Base-by-base conservation (phyloP, 2,113 vertebrate species). In the Laterallus jamaicensis region DNA sequence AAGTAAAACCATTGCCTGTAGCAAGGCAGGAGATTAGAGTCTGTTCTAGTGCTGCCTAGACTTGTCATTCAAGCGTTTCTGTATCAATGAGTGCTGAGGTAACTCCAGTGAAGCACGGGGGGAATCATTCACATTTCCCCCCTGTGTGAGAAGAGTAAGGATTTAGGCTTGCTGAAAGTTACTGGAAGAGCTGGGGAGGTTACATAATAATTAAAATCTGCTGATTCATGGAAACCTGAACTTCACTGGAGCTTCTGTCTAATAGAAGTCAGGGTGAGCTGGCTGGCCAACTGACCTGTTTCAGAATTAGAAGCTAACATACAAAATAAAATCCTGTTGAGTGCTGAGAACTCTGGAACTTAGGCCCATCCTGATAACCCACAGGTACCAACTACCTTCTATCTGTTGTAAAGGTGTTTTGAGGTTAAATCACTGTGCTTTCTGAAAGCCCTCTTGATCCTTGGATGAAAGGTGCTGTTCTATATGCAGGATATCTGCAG, bases 401-500 rank as follows among this genome's bases (percentile, higher is more conserved):
- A 49, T 49, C 32, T 74, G 12, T 44, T 86, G 82, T 1, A 6
- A 90, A 90, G 59, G 39, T 92, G 69, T 77, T 87, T 64, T 80
- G 78, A 94, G 71, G 88, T 90, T 92, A 93, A 93, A 77, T 92
- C 55, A 80, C 16, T 31, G 79, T 70, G 55, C 84, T 44, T 44
- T 44, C 44, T 74, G 79, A 78, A 80, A 94, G 63, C 44, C 44
- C 24, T 47, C 18, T 80, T 29, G 71, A 79, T 87, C 44, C 59
- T 86, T 10, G 9, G 58, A 75, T 87, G 62, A 85, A 82, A 94
- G 70, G 32, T 88, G 82, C 5, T 66, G 28, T 94, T 92, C 82
- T 10, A 8, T 39, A 81, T 62, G 56, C 44, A 59, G 26, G 68
- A 32, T 74, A 70, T 70, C 55, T 85, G 58, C 24, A 44, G 15